A percentile compares a stretch with the other conserved stretches of the same genome.
These are phyloP conservation scores for Polydrusus cervinus DNA, from an alignment of 2,888 invertebrate species.

Conservation along the genomic window DNA sequence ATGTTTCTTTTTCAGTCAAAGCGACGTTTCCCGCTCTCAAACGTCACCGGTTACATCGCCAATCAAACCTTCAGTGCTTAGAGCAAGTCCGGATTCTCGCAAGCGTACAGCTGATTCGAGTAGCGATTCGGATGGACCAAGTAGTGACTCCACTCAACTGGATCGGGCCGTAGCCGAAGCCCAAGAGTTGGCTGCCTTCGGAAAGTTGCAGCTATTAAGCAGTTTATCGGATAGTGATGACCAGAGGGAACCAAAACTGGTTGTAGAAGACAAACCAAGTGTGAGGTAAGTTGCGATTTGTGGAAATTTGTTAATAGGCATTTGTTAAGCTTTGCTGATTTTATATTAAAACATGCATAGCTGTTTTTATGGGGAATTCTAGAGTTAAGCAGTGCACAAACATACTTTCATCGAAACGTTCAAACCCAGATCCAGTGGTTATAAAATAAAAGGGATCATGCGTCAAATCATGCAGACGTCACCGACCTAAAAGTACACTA, in stretches of 20 bases:
- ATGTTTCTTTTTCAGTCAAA: conserved; percentile 50
- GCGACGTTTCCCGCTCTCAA: conserved; percentile 46
- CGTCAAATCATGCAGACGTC: too few relatives aligned
- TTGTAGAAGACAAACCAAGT: conserved; percentile 24
- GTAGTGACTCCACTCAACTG: conserved; percentile 60
- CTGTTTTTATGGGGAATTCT: too few relatives aligned
- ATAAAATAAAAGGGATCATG: too few relatives aligned
- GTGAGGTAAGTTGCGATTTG: conserved; percentile 14
- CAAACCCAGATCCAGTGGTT: too few relatives aligned
- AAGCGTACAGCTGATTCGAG: conserved; percentile 67
- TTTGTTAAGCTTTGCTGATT: background rate
- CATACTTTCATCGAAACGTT: too few relatives aligned
- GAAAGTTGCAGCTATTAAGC: conserved; percentile 72
- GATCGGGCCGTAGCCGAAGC: conserved; percentile 75
- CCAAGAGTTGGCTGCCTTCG: conserved; percentile 54
- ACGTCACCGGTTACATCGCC: conserved; percentile 54
- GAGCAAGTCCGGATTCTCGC: conserved; percentile 58
- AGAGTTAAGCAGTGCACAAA: too few relatives aligned
- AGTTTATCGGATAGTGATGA: conserved; percentile 71
- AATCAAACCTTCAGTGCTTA: conserved; percentile 49
- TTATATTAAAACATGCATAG: too few relatives aligned
- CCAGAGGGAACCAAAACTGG: conserved; percentile 30
- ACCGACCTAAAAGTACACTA: background rate
- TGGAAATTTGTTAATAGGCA: background rate
- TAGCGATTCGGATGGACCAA: conserved; percentile 72